Evolutionary conservation across 1,140 invertebrate genomes (phyloP), one percentile per base, ranked within the genome.

Genomic region (Oscheius sp.): DNA sequence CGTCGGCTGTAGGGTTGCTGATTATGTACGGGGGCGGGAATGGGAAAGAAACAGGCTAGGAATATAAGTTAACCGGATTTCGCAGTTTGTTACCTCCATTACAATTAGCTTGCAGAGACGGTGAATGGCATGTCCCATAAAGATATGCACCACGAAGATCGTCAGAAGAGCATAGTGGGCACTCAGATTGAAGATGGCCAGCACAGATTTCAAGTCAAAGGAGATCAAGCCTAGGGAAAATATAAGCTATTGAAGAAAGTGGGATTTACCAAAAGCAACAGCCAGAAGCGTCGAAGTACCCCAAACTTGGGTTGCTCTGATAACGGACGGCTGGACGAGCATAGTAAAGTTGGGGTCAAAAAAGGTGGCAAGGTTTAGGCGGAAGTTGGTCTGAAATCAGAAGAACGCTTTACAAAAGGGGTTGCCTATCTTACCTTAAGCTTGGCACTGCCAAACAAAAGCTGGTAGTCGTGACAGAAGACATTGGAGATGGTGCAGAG

Each of bases 1-100:
- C 59, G 20, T 71, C 69, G 15, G 59, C 32, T 26, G 46, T 64
- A 3, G 69, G 69, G 26, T 31, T 28, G 26, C 38, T 35, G 15
- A 71, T 38, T 2, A 45, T 28, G 18, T 71, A 71, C 23, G 69
- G 61, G 3, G 62, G 69, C 3, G 69, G 69, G 59, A 71, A 64
- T 18, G 59, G 31, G 29, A 71, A 71, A 3, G 15, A 31, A 15
- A 71, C 64, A 32, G 69, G 69, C 69, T 71, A 31, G 34, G 64
- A 70, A 42, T 34, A 32, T 35, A 18, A 29, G 61, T 18, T 15
- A 63, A 18, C 31, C 31, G 31, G 10, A 63, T 36, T 15, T 45
- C 18, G 36, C 7, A 63, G 35, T 32, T 29, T 13, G 7, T 32
- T 63, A 63, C 61, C 61, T 63, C 26, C 26, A 63, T 7, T 18